Evolutionary conservation across 2,888 invertebrate genomes (phyloP).

Genomic region (Leptopterna dolabrata): DNA sequence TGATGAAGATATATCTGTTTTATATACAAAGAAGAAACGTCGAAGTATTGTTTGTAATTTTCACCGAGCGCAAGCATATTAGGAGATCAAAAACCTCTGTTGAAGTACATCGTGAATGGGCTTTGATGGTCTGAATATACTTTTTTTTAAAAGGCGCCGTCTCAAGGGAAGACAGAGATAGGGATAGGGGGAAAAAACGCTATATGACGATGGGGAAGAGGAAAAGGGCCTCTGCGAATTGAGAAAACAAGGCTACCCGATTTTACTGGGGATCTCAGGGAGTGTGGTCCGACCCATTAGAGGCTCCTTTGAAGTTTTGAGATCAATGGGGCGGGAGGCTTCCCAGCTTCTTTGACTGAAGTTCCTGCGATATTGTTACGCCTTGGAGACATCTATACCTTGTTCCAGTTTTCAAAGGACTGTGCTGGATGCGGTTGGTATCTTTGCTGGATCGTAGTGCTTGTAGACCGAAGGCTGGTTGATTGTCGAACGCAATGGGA

Average conservation of each 20-base stretch:
- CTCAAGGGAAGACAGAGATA: neutral
- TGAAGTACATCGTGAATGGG: neutral
- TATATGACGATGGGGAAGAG: neutral
- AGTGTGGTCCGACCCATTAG: neutral
- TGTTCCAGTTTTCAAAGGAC: neutral
- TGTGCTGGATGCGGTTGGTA: neutral
- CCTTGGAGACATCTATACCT: neutral
- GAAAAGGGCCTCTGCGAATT: neutral
- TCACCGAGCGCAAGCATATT: neutral
- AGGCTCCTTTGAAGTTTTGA: neutral
- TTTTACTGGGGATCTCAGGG: neutral
- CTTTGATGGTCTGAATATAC: neutral
- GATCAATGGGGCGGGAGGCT: neutral
- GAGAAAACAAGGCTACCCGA: constrained; percentile 7
- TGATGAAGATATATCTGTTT: too few species aligned
- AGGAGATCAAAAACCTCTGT: neutral
- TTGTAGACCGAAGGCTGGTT: too few species aligned
- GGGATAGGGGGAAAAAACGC: neutral
- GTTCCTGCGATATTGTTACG: neutral
- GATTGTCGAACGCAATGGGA: too few species aligned
- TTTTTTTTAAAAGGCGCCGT: neutral
- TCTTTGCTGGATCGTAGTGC: neutral
- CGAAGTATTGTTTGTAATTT: neutral
- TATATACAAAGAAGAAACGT: neutral
- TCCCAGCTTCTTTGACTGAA: neutral